phyloP scores from a whole-genome alignment of 2,797 vertebrate species.

The Gallinago solitaria region DNA sequence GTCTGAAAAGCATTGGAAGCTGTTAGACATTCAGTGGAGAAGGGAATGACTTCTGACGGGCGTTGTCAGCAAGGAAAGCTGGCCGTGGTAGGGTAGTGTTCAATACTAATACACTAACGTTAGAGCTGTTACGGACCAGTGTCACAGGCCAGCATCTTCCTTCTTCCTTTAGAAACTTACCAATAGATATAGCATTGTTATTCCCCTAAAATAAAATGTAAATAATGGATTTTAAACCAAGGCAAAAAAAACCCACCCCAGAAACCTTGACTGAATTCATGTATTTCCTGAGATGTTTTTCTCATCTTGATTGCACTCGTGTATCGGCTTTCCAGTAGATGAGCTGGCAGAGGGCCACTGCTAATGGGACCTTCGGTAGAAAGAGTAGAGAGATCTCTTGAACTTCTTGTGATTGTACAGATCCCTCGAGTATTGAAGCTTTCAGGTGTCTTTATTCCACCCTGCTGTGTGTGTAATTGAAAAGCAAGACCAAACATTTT shows the following conservation, averaged over 20 bases:
- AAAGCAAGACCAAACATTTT: neutral
- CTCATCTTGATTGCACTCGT: neutral
- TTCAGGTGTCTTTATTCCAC: neutral
- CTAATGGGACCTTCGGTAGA: neutral
- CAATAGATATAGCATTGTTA: neutral
- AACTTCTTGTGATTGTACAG: neutral
- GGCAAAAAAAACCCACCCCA: neutral
- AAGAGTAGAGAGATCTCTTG: neutral
- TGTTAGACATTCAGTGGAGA: neutral
- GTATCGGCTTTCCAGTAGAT: neutral
- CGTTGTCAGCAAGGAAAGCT: neutral
- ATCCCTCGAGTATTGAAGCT: neutral
- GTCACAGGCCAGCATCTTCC: neutral
- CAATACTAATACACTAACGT: neutral
- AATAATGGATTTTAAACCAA: neutral
- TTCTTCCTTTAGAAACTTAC: neutral
- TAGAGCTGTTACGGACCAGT: neutral
- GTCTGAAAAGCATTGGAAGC: neutral
- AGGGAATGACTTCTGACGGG: neutral
- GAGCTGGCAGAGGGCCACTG: neutral
- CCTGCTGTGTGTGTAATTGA: neutral
- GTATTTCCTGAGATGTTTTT: neutral
- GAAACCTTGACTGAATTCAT: neutral
- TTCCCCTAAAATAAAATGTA: neutral
- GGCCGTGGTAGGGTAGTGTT: neutral